These are phyloP conservation scores for Acronicta aceris DNA, from an alignment of 2,888 invertebrate genomes.

Conservation along the genomic window DNA sequence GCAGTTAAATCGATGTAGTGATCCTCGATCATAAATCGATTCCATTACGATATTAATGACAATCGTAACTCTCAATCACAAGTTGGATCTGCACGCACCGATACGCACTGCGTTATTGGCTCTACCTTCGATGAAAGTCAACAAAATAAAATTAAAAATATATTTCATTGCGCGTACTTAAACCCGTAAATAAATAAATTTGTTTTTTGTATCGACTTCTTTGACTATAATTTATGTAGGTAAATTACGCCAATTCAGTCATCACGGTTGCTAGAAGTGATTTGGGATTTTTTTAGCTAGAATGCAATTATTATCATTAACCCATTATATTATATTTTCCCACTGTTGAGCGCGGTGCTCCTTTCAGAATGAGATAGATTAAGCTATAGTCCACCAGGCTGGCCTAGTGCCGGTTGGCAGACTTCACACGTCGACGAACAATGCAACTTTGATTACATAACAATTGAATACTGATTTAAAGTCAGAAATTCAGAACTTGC, in stretches of 20 bases:
- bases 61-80: constrained; percentile 83
- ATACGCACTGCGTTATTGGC: constrained; percentile 64
- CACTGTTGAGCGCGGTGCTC: no score
- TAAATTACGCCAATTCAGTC: constrained; percentile 8
- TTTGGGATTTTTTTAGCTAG: not conserved
- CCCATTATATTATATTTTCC: no score
- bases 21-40: constrained; percentile 79
- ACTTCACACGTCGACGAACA: no score
- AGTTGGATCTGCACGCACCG: constrained; percentile 71
- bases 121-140: constrained; percentile 60
- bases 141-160: constrained; percentile 55
- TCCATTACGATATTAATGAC: constrained; percentile 84
- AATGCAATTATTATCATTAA: no score
- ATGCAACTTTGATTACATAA: no score
- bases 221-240: constrained; percentile 14
- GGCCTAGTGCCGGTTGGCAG: no score
- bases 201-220: constrained; percentile 42
- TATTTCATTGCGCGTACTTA: constrained; percentile 21
- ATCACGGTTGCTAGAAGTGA: constrained; percentile 8
- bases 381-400: no score
- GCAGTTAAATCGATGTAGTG: constrained; percentile 76
- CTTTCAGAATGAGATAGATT: no score
- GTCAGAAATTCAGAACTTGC: no score
- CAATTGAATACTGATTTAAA: no score
- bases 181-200: constrained; percentile 36